Base-by-base conservation (phyloP, 2,797 vertebrate genomes). In the Propithecus deckenii region DNA sequence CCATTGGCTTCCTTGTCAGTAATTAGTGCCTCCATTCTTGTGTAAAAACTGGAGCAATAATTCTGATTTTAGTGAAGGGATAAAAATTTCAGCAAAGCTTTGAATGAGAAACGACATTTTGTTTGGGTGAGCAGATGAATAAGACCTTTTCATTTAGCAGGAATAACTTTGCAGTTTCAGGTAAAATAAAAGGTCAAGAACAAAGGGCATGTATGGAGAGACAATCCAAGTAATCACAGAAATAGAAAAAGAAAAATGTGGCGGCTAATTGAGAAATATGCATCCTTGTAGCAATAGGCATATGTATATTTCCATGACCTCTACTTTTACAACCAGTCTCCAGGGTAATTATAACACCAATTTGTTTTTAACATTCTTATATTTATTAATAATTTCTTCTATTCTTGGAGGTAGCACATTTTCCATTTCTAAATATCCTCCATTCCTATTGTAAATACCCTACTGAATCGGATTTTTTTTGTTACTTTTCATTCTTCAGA, bases 151-250 rank as follows among this genome's bases (percentile, higher is more conserved):
- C 22, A 94, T 59, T 92, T 86, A 81, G 20, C 7, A 84, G 23
- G 25, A 89, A 91, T 86, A 79, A 55, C 15, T 72, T 92, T 91
- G 23, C 14, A 72, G 20, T 69, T 91, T 89, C 83, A 83, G 43
- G 69, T 28, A 92, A 97, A 94, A 90, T 67, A 55, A 91, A 88
- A 91, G 20, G 10, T 67, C 67, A 96, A 9, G 25, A 83, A 90
- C 5, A 96, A 94, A 72, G 14, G 15, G 7, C 17, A 85, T 14
- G 0, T 48, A 41, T 69, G 2, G 18, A 85, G 55, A 74, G 30
- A 38, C 30, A 84, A n/a, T 38, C 35, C 10, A 89, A 75, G n/a
- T 72, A 78, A 86, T 79, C 74, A 35, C 48, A 86, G 59, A 67
- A 52, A 28, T 11, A 57, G 55, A 59, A 55, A 30, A 72, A 69